Evolutionary conservation across 2,797 vertebrate genomes (phyloP).

Genomic region (Etheostoma perlongum): DNA sequence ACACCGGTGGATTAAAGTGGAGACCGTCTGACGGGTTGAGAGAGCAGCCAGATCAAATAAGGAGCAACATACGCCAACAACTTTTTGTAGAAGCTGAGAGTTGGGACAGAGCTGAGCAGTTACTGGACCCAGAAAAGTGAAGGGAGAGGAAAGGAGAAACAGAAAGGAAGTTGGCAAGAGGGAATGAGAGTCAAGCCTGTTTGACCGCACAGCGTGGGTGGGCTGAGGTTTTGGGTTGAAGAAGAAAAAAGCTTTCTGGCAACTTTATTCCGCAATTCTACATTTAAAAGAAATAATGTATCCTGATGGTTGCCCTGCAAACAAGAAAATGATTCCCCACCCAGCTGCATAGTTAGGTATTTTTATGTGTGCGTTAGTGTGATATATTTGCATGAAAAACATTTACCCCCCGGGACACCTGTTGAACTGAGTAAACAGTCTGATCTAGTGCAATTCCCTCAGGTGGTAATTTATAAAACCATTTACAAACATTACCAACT

Average conservation of each 20-base stretch:
- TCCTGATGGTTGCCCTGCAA: conserved; percentile 41
- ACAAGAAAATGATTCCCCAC: conserved; percentile 18
- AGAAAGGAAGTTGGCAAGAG: conserved; percentile 24
- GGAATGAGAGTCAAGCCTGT: conserved; percentile 21
- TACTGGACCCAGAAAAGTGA: conserved; percentile 54
- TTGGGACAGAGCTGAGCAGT: conserved; percentile 28
- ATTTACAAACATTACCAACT: conserved; percentile 42
- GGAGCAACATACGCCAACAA: conserved; percentile 50
- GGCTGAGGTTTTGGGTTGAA: conserved; percentile 66
- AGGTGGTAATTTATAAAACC: conserved; percentile 58
- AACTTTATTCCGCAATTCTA: conserved; percentile 46
- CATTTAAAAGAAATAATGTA: conserved; percentile 33
- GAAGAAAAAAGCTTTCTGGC: conserved; percentile 55
- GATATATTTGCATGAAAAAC: conserved; percentile 51
- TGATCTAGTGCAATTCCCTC: conserved; percentile 55
- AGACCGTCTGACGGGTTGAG: conserved; percentile 56
- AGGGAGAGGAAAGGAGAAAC: conserved; percentile 32
- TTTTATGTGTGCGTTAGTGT: conserved; percentile 3
- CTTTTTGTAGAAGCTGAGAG: conserved; percentile 38
- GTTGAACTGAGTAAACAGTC: conserved; percentile 40
- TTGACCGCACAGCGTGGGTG: conserved; percentile 64
- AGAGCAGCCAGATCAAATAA: conserved; percentile 67
- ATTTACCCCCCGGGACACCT: conserved; percentile 52
- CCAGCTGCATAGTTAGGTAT: conserved; percentile 20
- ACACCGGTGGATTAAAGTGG: conserved; percentile 56